Percentiles rank a stretch among this genome's conserved stretches.
These are phyloP conservation scores for Herpetotheres cachinnans DNA, from an alignment of 2,113 vertebrate genomes.

Conservation along the genomic window DNA sequence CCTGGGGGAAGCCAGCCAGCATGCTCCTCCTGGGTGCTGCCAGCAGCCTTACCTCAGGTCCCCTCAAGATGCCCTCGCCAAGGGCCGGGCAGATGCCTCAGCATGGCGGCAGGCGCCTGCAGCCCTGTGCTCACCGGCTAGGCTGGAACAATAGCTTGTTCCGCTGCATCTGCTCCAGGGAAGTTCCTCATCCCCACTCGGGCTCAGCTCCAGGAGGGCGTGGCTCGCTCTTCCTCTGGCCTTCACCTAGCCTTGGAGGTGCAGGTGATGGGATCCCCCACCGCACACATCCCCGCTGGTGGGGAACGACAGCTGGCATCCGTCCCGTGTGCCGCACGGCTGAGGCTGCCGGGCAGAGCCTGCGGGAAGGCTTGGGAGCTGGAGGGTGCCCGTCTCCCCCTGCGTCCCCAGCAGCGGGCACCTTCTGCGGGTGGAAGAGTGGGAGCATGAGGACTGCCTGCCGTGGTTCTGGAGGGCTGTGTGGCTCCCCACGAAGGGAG, in stretches of 20 bases:
- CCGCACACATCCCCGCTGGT: background rate
- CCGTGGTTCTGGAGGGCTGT: background rate
- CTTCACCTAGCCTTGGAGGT: background rate
- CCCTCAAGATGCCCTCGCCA: background rate
- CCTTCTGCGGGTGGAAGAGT: background rate
- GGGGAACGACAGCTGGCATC: background rate
- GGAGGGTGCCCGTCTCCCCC: background rate
- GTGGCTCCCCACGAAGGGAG: background rate
- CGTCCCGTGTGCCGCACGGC: rapidly evolving
- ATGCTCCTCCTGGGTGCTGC: background rate
- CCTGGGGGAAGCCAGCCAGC: background rate
- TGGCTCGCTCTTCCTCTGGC: background rate
- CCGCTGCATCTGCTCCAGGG: background rate
- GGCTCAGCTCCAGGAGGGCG: background rate
- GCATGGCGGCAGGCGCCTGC: rapidly evolving
- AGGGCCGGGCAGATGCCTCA: background rate
- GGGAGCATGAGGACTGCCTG: background rate
- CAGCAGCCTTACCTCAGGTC: background rate
- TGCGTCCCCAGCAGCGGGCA: rapidly evolving
- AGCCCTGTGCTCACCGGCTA: background rate
- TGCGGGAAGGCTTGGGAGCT: background rate
- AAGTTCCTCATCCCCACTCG: background rate
- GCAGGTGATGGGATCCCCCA: background rate
- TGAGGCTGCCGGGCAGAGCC: background rate
- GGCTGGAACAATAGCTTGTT: conserved; percentile 30